Evolutionary conservation across 2,113 vertebrate species (phyloP), one percentile per base, ranked within the genome.

Genomic region (Antechinus stuartii): DNA sequence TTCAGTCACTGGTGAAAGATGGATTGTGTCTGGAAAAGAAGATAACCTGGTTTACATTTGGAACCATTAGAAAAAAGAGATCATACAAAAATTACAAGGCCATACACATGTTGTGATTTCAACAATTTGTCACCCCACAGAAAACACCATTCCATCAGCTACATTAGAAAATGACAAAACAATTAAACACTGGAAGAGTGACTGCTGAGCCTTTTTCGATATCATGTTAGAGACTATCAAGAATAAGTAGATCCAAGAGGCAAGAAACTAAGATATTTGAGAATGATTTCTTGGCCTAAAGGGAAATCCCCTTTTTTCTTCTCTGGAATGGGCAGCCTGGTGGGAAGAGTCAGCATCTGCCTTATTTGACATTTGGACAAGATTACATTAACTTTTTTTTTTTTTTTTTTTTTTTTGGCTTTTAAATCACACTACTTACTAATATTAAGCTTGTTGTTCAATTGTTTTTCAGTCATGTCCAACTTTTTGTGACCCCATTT

Each of bases 141-240:
- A 99, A 97, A 99, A 99, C 99, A 99, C 99, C 99, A 99, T 99
- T 0, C 99, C 99, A 0, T 99, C 99, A 0, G 99, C 99, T 0
- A 99, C 99, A 11, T 98, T 99, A 98, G 99, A 99, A 99, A 99
- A 99, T 0, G 99, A 99, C 99, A 99, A 99, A 98, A 99, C 99
- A 97, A 99, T 99, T 98, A 99, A 99, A 98, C 99, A 99, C 98
- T 99, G 99, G 99, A 99, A 99, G 99, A 99, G 99, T 96, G 99
- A 99, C 99, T 99, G 99, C 98, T 99, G 99, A 99, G 98, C 0
- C 93, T 96, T 95, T 54, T 89, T 95, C 76, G 95, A 50, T 5
- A 94, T 97, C 93, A 19, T 93, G 92, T 89, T 53, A 96, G 97
- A 97, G 98, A 96, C 98, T 97, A 90, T 10, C n/a, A 0, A 76